Evolutionary conservation across 2,888 invertebrate genomes (phyloP).

Genomic region (Epistrophe eligans): DNA sequence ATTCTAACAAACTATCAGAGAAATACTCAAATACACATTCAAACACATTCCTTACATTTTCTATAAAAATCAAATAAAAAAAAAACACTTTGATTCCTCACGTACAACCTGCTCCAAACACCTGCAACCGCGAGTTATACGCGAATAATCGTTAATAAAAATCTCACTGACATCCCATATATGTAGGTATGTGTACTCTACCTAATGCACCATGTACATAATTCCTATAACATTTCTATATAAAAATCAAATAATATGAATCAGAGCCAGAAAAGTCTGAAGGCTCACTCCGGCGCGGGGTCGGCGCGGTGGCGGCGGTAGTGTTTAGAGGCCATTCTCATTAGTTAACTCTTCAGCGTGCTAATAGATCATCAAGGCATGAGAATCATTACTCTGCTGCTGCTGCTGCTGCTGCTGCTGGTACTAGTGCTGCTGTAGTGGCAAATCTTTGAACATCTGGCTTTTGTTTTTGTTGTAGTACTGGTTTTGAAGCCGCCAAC

Average conservation of each 20-base stretch:
- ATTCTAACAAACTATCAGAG: neutral
- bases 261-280: constrained; percentile 4
- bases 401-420: neutral
- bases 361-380: constrained; percentile 69
- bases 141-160: constrained; percentile 7
- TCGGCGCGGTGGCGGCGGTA: too few relatives aligned
- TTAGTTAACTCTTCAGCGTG: constrained; percentile 69
- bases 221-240: neutral
- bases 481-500: constrained; percentile 21
- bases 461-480: constrained; percentile 6
- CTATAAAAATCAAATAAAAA: neutral
- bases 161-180: neutral
- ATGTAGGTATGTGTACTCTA: neutral
- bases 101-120: constrained; percentile 11
- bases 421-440: constrained; percentile 19
- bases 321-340: constrained; percentile 57
- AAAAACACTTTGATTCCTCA: neutral
- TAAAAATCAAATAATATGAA: constrained; percentile 13
- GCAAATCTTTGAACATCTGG: constrained; percentile 54
- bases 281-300: neutral
- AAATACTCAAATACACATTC: neutral
- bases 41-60: neutral
- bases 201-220: neutral
- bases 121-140: constrained; percentile 25
- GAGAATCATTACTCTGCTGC: constrained; percentile 32